Evolutionary conservation across 2,888 invertebrate species (phyloP), one percentile per base, ranked within the genome.

Genomic region (Crepidodera aurea): DNA sequence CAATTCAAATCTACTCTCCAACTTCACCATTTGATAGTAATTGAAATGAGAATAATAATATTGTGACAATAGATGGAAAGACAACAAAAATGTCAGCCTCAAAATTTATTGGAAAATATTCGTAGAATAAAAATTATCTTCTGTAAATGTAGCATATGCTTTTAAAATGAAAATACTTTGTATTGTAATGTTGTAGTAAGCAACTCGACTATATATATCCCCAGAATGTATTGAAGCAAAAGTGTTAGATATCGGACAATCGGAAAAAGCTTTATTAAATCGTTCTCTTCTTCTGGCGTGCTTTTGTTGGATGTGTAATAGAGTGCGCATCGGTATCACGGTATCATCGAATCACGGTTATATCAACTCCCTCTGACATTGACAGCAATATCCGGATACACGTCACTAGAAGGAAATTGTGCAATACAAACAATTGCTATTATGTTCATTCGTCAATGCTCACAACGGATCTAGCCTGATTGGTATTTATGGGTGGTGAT

Each of bases 301-400:
- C 77, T 79, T 79, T 79, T 79, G 79, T 80, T 74, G 73, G 78
- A 78, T 78, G 78, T 79, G 79, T 78, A 79, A 79, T 78, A 78
- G 79, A 71, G 73, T 72, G 73, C 69, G 73, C 73, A 46, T 48
- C 39, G 57, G 48, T 57, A 57, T 57, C 56, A 46, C n/a, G 48
- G 19, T 48, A 46, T 56, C 50, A 37, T 29, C 19, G 27, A 48
- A 29, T 29, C 27, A 25, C 27, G 27, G 48, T 25, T 34, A 40
- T 48, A 48, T 76, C 72, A 40, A 72, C 74, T 77, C 76, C 78
- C 79, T 78, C 69, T 69, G 77, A 78, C 79, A 80, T 79, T 80
- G 81, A 80, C 81, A 79, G 80, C 81, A 81, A 81, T 82, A 81
- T 82, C 82, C 82, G 79, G 78, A 77, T 78, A 80, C 81, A 80